Base-by-base conservation (phyloP, 2,888 invertebrate species). In the Scaptomyza cyrtandrae region DNA sequence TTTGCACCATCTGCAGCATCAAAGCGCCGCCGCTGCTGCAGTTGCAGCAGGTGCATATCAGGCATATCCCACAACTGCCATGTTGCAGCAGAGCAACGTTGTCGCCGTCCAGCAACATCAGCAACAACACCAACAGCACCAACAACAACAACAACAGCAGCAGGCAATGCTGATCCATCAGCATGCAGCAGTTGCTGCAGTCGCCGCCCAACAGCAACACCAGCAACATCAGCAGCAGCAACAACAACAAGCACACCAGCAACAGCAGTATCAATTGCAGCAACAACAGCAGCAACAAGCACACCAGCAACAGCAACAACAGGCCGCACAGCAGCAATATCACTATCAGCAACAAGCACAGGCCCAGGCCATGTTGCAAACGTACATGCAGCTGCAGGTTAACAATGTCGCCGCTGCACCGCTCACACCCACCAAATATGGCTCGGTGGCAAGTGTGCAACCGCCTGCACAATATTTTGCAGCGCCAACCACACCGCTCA, bases 331-430 rank as follows among this genome's bases (percentile, higher is more conserved):
- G 24, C 80, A 78, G 41, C 82, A 82, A 11, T 72, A 62, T 43
- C 78, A 75, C 19, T 75, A 75, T 27, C 80, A 82, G 48, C 86
- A 90, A 27, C 90, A 91, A 44, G 90, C 83, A 6, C 86, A 90
- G 16, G 90, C 90, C 13, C 77, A 91, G 59, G 91, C 91, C 75
- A 91, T 91, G 90, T 61, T 91, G 77, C 91, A 91, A 67, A 89
- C 90, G 2, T 91, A 91, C 43, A 91, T 91, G 91, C 91, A 91
- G 33, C 71, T 91, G 82, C 91, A 91, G 78, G 90, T 90, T 68
- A 90, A 89, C 64, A 90, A 86, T 81, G 75, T 88, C 33, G 80
- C 85, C 50, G 86, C 80, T 59, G 76, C 89, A 13, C 89, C 91
- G 11, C 74, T 87, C 58, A 90, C 90, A 52, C 88, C 90, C 45